phyloP scores from a whole-genome alignment of 2,888 invertebrate genomes.

The Alsophila aescularia region DNA sequence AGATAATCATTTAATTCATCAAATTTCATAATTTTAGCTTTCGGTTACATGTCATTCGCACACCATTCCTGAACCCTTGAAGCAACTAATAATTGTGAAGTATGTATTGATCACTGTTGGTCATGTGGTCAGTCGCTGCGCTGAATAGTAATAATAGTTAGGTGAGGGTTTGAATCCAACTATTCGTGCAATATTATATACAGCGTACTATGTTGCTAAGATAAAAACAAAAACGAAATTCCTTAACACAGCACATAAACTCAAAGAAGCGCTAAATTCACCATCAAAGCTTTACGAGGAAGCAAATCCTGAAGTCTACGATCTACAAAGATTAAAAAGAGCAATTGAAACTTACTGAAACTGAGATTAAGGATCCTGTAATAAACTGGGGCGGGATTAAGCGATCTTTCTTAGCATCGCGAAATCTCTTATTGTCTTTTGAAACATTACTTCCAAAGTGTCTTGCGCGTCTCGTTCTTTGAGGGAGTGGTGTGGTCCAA shows the following conservation, averaged over 20 bases:
- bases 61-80: too few relatives aligned
- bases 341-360: conserved; percentile 37
- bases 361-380: conserved; percentile 42
- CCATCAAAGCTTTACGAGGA: conserved; percentile 17
- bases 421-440: conserved; percentile 61
- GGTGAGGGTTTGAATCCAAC: too few relatives aligned
- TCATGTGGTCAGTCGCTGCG: too few relatives aligned
- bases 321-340: conserved; percentile 36
- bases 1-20: too few relatives aligned
- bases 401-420: conserved; percentile 55
- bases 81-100: too few relatives aligned
- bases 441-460: conserved; percentile 56
- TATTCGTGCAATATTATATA: too few relatives aligned
- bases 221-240: too few relatives aligned
- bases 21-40: too few relatives aligned
- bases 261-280: conserved; percentile 1
- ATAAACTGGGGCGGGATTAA: conserved; percentile 57
- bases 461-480: conserved; percentile 44
- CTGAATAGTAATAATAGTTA: too few relatives aligned
- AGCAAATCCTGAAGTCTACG: conserved; percentile 16
- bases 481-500: conserved; percentile 42
- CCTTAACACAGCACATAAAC: not conserved
- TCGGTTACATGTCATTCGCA: too few relatives aligned
- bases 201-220: too few relatives aligned
- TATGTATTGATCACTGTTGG: too few relatives aligned